These are phyloP conservation scores for Petaurus breviceps DNA, from an alignment of 2,113 vertebrate genomes.

Conservation along the genomic window DNA sequence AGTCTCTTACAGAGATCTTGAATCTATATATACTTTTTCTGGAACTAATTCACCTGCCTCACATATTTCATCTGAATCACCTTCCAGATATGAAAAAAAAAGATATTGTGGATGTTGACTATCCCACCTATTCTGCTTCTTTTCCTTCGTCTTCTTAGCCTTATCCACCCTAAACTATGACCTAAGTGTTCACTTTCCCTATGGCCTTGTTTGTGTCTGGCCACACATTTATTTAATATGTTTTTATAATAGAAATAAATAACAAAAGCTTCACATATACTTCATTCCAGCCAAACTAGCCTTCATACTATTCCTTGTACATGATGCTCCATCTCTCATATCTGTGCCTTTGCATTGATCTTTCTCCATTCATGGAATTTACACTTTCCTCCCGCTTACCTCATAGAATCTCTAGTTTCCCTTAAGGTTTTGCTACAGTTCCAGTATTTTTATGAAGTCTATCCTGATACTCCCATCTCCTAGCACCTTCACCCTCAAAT, in stretches of 20 bases:
- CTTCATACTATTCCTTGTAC: not conserved
- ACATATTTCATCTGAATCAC: slow-evolving; percentile 72
- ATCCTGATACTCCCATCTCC: not conserved
- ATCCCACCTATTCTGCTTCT: not conserved
- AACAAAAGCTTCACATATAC: not conserved
- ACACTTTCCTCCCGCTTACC: not conserved
- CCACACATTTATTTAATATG: slow-evolving; percentile 72
- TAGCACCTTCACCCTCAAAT: not conserved
- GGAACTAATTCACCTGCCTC: slow-evolving; percentile 58
- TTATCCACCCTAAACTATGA: slow-evolving; percentile 52
- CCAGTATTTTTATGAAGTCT: not conserved
- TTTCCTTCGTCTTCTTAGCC: slow-evolving; percentile 52
- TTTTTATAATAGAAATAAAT: slow-evolving; percentile 80
- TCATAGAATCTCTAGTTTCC: not conserved
- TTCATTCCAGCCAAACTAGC: not conserved
- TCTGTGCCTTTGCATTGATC: not conserved
- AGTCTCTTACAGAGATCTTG: slow-evolving; percentile 62
- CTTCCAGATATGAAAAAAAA: slow-evolving; percentile 84
- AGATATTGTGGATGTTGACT: not conserved
- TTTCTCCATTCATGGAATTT: not conserved
- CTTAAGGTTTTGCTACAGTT: not conserved
- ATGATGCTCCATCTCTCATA: not conserved
- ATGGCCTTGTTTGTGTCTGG: slow-evolving; percentile 6
- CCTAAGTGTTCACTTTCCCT: slow-evolving; percentile 62
- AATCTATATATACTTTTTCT: slow-evolving; percentile 80